Evolutionary conservation across 2,113 vertebrate genomes (phyloP).

Genomic region (Austrofundulus limnaeus): DNA sequence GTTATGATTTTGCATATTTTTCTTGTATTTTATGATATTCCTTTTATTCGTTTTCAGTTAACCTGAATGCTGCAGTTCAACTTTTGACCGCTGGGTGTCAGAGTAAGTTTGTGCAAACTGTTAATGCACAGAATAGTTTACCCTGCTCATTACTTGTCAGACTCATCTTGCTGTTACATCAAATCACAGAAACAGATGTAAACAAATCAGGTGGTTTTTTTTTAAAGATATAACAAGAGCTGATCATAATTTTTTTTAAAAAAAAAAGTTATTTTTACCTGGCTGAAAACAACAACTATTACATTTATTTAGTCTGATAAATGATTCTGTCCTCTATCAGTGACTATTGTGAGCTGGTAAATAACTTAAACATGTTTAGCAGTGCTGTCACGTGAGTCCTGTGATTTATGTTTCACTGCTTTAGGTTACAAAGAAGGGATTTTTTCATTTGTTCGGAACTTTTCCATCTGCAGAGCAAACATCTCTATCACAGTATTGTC

Average conservation of each 20-base stretch:
- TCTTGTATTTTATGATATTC: too few species aligned
- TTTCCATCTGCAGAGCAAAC: conserved; percentile 10
- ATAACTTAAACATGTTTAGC: not conserved
- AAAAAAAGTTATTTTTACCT: not conserved
- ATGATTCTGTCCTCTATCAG: not conserved
- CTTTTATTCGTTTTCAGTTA: too few species aligned
- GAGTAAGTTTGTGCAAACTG: conserved; percentile 25
- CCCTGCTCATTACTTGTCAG: not conserved
- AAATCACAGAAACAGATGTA: not conserved
- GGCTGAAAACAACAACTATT: conserved; percentile 3
- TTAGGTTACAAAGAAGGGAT: not conserved
- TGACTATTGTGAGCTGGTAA: not conserved
- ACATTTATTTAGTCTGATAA: not conserved
- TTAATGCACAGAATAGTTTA: not conserved
- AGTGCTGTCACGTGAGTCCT: not conserved
- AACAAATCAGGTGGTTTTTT: not conserved
- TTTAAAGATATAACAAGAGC: not conserved
- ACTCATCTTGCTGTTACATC: conserved; percentile 2
- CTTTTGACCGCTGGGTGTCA: conserved; percentile 65
- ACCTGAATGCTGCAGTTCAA: conserved; percentile 28
- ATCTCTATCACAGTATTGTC: not conserved
- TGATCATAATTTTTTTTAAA: too few species aligned
- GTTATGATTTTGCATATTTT: not conserved
- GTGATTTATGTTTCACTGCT: not conserved
- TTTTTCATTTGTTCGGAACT: conserved; percentile 28